phyloP scores from a whole-genome alignment of 37 sponge, comb jelly and placozoan genomes.

The Aplysina aerophoba region DNA sequence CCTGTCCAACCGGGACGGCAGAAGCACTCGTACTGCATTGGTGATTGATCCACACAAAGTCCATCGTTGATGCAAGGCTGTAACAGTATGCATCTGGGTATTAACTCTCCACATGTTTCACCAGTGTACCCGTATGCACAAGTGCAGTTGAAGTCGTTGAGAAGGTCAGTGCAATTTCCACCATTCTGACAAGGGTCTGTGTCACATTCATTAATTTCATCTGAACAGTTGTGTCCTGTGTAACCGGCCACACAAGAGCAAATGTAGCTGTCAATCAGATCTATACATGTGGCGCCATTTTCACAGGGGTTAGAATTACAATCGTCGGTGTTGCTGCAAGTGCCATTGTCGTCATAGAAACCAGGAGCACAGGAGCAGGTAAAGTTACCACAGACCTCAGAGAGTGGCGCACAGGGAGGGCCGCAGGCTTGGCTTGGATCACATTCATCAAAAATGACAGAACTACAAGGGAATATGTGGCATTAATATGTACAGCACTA shows the following conservation, averaged over 20 bases:
- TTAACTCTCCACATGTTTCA: constrained; percentile 4
- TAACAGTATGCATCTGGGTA: constrained; percentile 1
- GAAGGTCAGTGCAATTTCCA: constrained; percentile 29
- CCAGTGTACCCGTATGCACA: constrained; percentile 35
- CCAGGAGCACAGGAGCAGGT: constrained; percentile 61
- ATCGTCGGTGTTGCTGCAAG: constrained; percentile 37
- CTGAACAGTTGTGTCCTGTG: constrained; percentile 15
- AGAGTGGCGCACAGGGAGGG: background rate
- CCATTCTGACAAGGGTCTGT: constrained; percentile 30
- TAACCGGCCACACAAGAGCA: constrained; percentile 22
- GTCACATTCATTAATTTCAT: constrained; percentile 20
- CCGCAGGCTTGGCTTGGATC: constrained; percentile 36
- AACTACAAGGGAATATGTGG: constrained; percentile 20
- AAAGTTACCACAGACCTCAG: constrained; percentile 40
- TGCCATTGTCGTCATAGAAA: background rate
- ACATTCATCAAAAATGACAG: constrained; percentile 58
- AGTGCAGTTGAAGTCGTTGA: constrained; percentile 32
- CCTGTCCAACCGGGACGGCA: constrained; percentile 87
- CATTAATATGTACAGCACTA: background rate
- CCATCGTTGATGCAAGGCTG: constrained; percentile 50
- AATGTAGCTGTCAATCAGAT: background rate
- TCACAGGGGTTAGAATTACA: constrained; percentile 35
- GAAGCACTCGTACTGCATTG: constrained; percentile 64
- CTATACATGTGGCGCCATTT: constrained; percentile 30
- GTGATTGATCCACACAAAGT: background rate